Evolutionary conservation across 2,888 invertebrate genomes (phyloP).

Genomic region (Mechanitis mazaeus): DNA sequence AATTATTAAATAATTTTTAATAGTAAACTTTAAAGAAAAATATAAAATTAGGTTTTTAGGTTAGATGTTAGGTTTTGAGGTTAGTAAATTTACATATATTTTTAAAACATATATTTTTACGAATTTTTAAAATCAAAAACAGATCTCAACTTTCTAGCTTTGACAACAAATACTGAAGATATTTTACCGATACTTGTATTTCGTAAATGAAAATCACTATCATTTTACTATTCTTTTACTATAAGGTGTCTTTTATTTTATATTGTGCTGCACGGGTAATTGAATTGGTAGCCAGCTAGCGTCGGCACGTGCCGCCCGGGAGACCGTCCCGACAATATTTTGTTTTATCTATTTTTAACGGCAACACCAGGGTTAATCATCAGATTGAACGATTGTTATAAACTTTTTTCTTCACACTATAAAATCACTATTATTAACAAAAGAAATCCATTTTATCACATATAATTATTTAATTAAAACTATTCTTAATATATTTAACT

Average conservation of each 20-base stretch:
- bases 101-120: too few species aligned
- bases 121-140: too few species aligned
- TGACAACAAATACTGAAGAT: not conserved
- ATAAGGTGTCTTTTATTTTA: slow-evolving; percentile 40
- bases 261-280: slow-evolving; percentile 52
- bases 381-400: slow-evolving; percentile 49
- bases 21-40: too few species aligned
- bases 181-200: too few species aligned
- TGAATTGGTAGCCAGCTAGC: slow-evolving; percentile 56
- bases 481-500: too few species aligned
- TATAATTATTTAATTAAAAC: too few species aligned
- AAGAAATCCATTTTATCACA: too few species aligned
- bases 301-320: slow-evolving; percentile 53
- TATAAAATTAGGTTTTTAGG: too few species aligned
- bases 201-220: not conserved
- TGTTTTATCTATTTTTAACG: slow-evolving; percentile 73
- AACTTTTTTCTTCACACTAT: slow-evolving; percentile 33
- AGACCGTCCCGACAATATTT: slow-evolving; percentile 59
- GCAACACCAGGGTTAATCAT: slow-evolving; percentile 61
- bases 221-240: slow-evolving; percentile 23
- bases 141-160: too few species aligned
- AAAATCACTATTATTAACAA: not conserved
- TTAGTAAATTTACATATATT: too few species aligned
- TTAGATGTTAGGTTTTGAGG: too few species aligned
- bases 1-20: too few species aligned